Percentiles rank a stretch among this genome's conserved stretches.
Evolutionary conservation across 2,888 invertebrate genomes (phyloP).

Genomic region (Rambutsinella grinnellia): DNA sequence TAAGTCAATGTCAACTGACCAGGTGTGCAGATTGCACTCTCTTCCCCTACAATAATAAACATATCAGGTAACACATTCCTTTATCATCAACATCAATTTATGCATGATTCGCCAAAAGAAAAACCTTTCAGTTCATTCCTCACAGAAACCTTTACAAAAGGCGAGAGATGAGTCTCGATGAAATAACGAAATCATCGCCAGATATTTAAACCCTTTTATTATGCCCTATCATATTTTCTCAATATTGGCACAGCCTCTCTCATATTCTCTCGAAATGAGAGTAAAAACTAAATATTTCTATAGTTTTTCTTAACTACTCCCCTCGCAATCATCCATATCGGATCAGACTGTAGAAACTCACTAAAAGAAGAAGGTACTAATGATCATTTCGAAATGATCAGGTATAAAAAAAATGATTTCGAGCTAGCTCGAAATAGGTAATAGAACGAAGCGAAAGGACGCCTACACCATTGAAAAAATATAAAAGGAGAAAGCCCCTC

Average conservation of each 20-base stretch:
- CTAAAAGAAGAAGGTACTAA: not conserved
- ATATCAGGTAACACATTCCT: not conserved
- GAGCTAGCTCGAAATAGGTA: not conserved
- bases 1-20: not conserved
- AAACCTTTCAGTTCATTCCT: not conserved
- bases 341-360: not conserved
- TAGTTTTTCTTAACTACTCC: not conserved
- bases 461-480: slow-evolving; percentile 63
- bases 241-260: no score
- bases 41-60: not conserved
- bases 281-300: no score
- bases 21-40: not conserved
- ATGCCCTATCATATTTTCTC: no score
- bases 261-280: no score
- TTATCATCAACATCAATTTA: not conserved
- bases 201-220: no score
- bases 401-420: not conserved
- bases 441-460: slow-evolving; percentile 42
- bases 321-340: not conserved
- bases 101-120: not conserved
- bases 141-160: not conserved
- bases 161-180: not conserved
- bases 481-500: slow-evolving; percentile 66
- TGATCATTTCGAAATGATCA: not conserved
- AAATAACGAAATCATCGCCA: no score